phyloP scores from a whole-genome alignment of 2,888 invertebrate genomes.

The Xestia xanthographa region DNA sequence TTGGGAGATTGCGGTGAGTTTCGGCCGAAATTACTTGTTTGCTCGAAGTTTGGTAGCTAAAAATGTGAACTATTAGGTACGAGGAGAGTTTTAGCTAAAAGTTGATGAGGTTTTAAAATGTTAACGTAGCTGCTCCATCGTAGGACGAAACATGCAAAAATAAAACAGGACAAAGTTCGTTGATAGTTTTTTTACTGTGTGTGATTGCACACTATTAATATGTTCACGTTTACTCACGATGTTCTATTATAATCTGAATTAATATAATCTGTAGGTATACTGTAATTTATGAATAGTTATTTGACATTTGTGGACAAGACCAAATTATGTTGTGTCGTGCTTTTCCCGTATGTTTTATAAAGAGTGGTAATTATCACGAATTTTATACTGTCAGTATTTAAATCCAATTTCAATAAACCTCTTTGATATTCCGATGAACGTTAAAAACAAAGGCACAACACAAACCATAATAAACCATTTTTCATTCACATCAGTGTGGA shows the following conservation, averaged over 20 bases:
- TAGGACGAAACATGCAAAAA: background rate
- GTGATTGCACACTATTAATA: background rate
- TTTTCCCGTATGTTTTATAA: background rate
- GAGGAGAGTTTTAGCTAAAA: background rate
- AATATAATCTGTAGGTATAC: too few species aligned
- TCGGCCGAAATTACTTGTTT: background rate
- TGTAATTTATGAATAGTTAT: too few species aligned
- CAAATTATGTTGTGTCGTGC: too few species aligned
- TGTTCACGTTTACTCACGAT: background rate
- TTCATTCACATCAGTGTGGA: constrained; percentile 9
- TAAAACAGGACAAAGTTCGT: background rate
- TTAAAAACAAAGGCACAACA: constrained; percentile 1
- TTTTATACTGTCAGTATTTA: background rate
- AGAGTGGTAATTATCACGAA: background rate
- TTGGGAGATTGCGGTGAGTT: constrained; percentile 2
- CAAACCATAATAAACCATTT: constrained; percentile 24
- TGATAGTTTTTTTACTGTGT: background rate
- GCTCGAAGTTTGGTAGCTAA: background rate
- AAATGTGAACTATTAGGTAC: background rate
- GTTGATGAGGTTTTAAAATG: background rate
- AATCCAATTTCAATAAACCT: background rate
- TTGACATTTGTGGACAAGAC: too few species aligned
- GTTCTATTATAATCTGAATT: too few species aligned
- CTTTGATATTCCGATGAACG: too few species aligned
- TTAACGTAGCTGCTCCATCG: background rate